Conservation (phyloP, 2,888 invertebrate genomes). For the Parascotia fuliginaria region DNA sequence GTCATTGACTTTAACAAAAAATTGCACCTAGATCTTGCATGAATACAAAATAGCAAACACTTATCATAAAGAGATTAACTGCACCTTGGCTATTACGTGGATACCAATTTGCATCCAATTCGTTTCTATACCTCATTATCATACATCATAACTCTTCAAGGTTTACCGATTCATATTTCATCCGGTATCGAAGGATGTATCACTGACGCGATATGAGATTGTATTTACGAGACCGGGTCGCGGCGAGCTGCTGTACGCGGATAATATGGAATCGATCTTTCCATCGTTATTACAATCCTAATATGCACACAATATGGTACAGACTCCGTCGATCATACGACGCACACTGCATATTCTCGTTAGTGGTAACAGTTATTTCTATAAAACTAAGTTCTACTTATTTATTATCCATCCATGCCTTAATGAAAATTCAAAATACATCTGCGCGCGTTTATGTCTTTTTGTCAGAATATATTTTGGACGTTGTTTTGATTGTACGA, state of each 20-base stretch:
- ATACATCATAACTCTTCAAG: conserved; percentile 70
- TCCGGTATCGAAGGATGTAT: conserved; percentile 74
- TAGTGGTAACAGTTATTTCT: conserved; percentile 20
- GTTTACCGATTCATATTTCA: conserved; percentile 75
- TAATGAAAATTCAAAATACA: not conserved
- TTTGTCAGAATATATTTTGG: not conserved
- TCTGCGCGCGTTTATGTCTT: conserved; percentile 8
- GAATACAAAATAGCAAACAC: not conserved
- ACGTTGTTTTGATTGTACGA: not conserved
- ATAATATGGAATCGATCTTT: conserved; percentile 63
- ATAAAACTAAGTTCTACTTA: conserved; percentile 4
- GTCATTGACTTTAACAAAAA: conserved; percentile 5
- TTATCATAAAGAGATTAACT: conserved; percentile 43
- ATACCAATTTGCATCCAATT: conserved; percentile 54
- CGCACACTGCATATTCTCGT: conserved; percentile 34
- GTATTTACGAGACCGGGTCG: conserved; percentile 72
- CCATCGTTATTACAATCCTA: conserved; percentile 56
- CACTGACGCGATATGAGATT: conserved; percentile 68
- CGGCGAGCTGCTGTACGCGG: conserved; percentile 58
- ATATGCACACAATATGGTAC: conserved; percentile 56
- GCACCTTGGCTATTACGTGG: conserved; percentile 57
- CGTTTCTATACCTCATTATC: conserved; percentile 61
- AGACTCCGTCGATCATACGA: conserved; percentile 45
- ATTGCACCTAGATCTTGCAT: not conserved
- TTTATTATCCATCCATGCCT: conserved; percentile 15